A percentile compares a stretch with the other conserved stretches of the same genome.
Evolutionary conservation across 2,113 vertebrate genomes (phyloP).

Genomic region (Trematocara unimaculatum): DNA sequence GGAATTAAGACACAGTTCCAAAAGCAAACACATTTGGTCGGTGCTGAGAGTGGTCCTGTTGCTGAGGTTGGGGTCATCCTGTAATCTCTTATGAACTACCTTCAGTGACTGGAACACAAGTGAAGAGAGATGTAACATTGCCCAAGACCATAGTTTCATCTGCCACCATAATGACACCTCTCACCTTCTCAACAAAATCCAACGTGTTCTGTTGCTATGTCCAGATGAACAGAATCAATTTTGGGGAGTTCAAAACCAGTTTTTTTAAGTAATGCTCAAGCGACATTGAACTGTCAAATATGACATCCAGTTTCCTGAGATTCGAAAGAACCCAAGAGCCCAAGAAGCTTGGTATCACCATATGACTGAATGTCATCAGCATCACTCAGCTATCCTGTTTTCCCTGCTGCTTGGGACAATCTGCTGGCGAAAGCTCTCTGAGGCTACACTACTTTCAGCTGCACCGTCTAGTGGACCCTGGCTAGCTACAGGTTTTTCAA

Average conservation of each 20-base stretch:
- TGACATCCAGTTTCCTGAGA: neutral
- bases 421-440: neutral
- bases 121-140: neutral
- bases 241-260: neutral
- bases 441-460: neutral
- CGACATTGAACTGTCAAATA: neutral
- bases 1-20: neutral
- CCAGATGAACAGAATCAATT: neutral
- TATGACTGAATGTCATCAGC: neutral
- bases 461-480: neutral
- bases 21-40: neutral
- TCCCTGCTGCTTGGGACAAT: neutral
- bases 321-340: neutral
- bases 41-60: neutral
- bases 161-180: neutral
- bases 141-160: neutral
- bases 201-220: neutral
- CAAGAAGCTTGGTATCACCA: neutral
- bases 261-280: neutral
- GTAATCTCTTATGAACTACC: neutral
- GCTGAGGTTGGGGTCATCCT: neutral
- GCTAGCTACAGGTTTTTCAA: neutral
- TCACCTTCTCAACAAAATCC: neutral
- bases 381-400: neutral
- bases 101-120: neutral